These are phyloP conservation scores for Calephelis virginiensis DNA, from an alignment of 1,140 invertebrate species.

Conservation along the genomic window DNA sequence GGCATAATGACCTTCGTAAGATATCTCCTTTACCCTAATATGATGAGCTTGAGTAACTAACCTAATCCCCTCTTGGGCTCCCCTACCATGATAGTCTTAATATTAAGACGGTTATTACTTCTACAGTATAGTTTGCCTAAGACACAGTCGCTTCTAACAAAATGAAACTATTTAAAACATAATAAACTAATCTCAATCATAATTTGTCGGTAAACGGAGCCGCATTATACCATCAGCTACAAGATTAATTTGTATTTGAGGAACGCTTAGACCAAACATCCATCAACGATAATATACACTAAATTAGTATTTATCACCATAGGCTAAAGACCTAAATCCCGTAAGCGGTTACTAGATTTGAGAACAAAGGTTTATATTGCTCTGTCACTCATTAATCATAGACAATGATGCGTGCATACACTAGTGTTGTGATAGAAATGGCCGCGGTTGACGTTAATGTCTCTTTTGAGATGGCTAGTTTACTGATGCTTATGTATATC, in stretches of 20 bases:
- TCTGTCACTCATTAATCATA: not conserved
- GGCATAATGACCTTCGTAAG: too few species aligned
- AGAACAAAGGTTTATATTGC: not conserved
- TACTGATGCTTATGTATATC: not conserved
- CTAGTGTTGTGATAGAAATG: not conserved
- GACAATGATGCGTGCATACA: constrained; percentile 4
- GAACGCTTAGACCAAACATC: not conserved
- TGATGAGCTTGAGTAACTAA: too few species aligned
- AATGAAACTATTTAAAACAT: not conserved
- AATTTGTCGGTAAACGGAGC: constrained; percentile 6
- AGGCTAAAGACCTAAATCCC: not conserved
- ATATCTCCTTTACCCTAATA: too few species aligned
- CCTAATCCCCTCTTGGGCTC: too few species aligned
- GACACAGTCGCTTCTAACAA: not conserved
- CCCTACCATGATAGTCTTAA: too few species aligned
- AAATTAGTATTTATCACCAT: not conserved
- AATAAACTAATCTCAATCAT: constrained; percentile 6
- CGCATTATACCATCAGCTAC: not conserved
- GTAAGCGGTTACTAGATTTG: not conserved
- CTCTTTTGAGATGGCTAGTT: constrained; percentile 1
- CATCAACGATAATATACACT: not conserved
- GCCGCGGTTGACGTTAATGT: not conserved
- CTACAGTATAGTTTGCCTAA: too few species aligned
- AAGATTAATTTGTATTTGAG: constrained; percentile 1
- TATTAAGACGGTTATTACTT: too few species aligned